A percentile compares a stretch with the other conserved stretches of the same genome.
Evolutionary conservation across 2,888 invertebrate genomes (phyloP).

Genomic region (Oscheius sp.): DNA sequence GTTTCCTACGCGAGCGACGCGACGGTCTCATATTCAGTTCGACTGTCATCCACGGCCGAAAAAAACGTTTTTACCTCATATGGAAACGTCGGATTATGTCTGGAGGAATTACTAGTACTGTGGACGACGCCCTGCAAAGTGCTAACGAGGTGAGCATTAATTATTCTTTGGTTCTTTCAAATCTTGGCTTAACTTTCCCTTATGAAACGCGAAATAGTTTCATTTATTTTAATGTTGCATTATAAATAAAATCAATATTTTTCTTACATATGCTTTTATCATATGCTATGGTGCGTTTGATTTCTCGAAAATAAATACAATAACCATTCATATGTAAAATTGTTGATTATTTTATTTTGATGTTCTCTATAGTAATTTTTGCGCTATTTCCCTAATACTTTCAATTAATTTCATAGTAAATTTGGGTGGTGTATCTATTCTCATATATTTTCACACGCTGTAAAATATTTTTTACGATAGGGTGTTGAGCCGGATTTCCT

Average conservation of each 20-base stretch:
- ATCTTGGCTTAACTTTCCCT: neutral
- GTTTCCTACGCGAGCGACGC: no score
- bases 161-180: neutral
- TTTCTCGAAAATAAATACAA: neutral
- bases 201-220: neutral
- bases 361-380: neutral
- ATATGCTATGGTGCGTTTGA: neutral
- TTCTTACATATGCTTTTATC: neutral
- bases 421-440: constrained; percentile 14
- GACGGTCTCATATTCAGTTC: no score
- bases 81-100: constrained; percentile 47
- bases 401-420: neutral
- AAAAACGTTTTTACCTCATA: constrained; percentile 34
- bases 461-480: neutral
- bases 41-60: constrained; percentile 18
- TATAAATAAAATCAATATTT: constrained; percentile 5
- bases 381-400: neutral
- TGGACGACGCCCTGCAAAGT: constrained; percentile 48
- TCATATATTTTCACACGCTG: constrained; percentile 1
- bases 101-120: constrained; percentile 42
- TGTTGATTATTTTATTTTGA: constrained; percentile 4
- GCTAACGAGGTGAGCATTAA: constrained; percentile 41
- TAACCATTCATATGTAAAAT: neutral
- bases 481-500: neutral
- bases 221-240: constrained; percentile 1